A percentile compares a stretch with the other conserved stretches of the same genome.
Evolutionary conservation across 2,888 invertebrate genomes (phyloP).

Genomic region (Pammene fasciana): DNA sequence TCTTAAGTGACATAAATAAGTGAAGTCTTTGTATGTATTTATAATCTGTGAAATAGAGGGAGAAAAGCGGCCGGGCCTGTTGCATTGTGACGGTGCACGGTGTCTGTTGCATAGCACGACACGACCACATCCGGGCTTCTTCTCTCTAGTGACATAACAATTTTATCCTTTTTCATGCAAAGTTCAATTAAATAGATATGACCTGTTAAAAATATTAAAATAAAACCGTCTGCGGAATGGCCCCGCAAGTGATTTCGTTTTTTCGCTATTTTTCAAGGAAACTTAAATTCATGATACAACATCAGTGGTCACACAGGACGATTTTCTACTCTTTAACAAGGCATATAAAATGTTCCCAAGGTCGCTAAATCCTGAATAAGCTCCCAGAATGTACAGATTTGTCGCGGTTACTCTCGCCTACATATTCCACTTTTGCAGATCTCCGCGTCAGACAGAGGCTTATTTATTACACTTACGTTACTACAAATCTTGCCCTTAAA

Average conservation of each 20-base stretch:
- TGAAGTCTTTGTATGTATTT: background rate
- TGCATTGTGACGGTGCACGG: background rate
- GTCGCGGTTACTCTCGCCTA: slow-evolving; percentile 1
- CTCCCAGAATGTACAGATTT: background rate
- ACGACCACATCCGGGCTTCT: background rate
- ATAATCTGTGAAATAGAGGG: background rate
- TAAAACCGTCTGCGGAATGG: too few relatives aligned
- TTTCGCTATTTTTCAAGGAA: too few relatives aligned
- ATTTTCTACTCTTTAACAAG: too few relatives aligned
- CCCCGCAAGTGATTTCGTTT: too few relatives aligned
- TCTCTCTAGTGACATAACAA: background rate
- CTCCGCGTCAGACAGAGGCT: background rate
- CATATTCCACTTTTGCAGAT: background rate
- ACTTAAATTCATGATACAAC: too few relatives aligned
- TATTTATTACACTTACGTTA: background rate
- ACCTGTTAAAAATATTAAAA: too few relatives aligned
- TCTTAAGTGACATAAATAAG: too few relatives aligned
- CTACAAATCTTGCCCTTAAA: slow-evolving; percentile 3
- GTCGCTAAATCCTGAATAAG: background rate
- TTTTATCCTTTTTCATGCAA: too few relatives aligned
- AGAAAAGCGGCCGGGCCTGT: background rate
- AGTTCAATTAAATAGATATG: too few relatives aligned
- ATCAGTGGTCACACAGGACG: too few relatives aligned
- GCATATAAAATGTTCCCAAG: too few relatives aligned
- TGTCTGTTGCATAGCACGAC: background rate